Evolutionary conservation across 2,113 vertebrate species (phyloP).

Genomic region (Butorides virescens): DNA sequence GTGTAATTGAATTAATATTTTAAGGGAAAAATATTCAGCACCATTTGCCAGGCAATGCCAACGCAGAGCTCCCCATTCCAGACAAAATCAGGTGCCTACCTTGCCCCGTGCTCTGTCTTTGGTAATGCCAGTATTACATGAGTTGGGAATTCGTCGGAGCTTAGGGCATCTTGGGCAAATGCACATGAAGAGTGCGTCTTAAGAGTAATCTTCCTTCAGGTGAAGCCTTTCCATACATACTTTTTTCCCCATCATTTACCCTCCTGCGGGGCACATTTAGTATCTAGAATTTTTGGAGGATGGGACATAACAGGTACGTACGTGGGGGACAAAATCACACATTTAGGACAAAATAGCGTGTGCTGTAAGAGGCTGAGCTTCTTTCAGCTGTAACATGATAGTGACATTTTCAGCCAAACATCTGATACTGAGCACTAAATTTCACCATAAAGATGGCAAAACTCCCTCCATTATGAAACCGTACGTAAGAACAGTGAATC

Average conservation of each 20-base stretch:
- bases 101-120: background rate
- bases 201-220: background rate
- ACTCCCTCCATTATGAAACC: background rate
- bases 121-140: background rate
- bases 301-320: background rate
- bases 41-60: background rate
- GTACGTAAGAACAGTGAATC: rapidly evolving
- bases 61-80: background rate
- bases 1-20: background rate
- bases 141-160: background rate
- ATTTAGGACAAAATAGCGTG: background rate
- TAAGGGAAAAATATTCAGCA: background rate
- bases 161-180: background rate
- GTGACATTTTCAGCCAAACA: background rate
- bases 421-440: background rate
- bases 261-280: background rate
- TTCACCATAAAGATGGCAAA: background rate
- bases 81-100: background rate
- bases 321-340: rapidly evolving
- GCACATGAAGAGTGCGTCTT: background rate
- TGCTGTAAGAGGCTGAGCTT: background rate
- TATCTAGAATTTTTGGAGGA: background rate
- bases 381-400: background rate
- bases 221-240: background rate
- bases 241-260: background rate